Base-by-base conservation (phyloP, 2,797 vertebrate species). In the Etheostoma nigrum region DNA sequence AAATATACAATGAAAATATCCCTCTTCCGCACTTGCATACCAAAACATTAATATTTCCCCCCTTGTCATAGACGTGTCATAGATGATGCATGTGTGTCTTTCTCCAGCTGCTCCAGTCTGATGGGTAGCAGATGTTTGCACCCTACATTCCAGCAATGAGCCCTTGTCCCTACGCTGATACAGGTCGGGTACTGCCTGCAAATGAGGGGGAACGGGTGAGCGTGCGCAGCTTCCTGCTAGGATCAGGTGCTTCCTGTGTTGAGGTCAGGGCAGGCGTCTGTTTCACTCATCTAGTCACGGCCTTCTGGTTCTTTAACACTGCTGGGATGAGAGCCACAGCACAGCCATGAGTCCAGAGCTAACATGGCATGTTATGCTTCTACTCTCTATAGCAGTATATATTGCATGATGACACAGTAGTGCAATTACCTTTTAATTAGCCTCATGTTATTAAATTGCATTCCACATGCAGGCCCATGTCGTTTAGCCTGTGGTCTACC, bases 41-140 rank as follows among this genome's bases (percentile, higher is more conserved):
- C 54, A 33, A 86, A 84, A 78, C 75, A 75, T 81, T 42, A 60
- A 78, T 68, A 77, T 80, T 69, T 72, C 18, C 16, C 10, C 14
- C 36, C 25, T 81, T 66, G 68, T 82, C 73, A 25, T 77, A 69
- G 64, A 53, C 40, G 6, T 68, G 78, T 75, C 79, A 79, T 2
- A 47, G 60, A 83, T 72, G 67, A 83, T 70, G 53, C 77, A 82
- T 88, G 60, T 76, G 74, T 84, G 77, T 79, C 67, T 54, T 74
- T 42, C 65, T 82, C 9, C 73, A 23, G 63, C 57, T 12, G 82
- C 75, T 74, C 58, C 58, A 15, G 49, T 10, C 6, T 88, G 89
- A 92, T 89, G 76, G 62, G 77, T 72, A 87, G 79, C 92, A 91
- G 83, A 92, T 90, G 91, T 90, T 62, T 75, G 80, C 74, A 27